Evolutionary conservation across 1,140 invertebrate species (phyloP), one percentile per base, ranked within the genome.

Genomic region (Papilio dardanus): DNA sequence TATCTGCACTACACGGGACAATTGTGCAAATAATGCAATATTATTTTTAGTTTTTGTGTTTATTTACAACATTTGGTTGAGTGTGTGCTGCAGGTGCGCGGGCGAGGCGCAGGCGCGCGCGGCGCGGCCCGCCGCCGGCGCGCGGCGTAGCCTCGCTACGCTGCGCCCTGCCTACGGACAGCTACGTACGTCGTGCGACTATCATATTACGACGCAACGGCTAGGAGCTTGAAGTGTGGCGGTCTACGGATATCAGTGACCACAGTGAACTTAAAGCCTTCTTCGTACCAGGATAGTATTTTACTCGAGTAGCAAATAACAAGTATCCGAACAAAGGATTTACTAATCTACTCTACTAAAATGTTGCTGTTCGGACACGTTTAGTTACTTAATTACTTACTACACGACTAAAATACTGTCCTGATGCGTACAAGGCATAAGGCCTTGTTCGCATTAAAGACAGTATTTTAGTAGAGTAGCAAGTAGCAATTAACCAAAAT

Each of bases 11-110:
- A 81, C 81, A 76, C 75, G 54, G 80, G 77, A 80, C 90, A 92
- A 87, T 92, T 92, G 90, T 89, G 86, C 84, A 92, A 92, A 92
- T 86, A 89, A 75, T 78, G 79, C 73, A 54, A 80, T 83, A 83
- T 85, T 85, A n/a, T n/a, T 83, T 76, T 82, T 80, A 74, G 42
- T 77, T 79, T 74, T 69, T 77, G 81, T 90, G 84, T 90, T 86
- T 88, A 75, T 81, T 84, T 84, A 78, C 77, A 71, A 74, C 81
- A 80, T 84, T 90, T 83, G 79, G 82, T 80, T 83, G 77, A 79
- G 81, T 62, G 65, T 74, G 74, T 40, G 75, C 80, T 83, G 81
- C 85, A 86, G 82, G 84, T 84, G 83, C 69, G 75, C n/a, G n/a
- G n/a, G n/a, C n/a, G n/a, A n/a, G n/a, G n/a, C n/a, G 1, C 24